Base-by-base conservation (phyloP, 1,140 invertebrate species). In the Drosophila kurseongensis region DNA sequence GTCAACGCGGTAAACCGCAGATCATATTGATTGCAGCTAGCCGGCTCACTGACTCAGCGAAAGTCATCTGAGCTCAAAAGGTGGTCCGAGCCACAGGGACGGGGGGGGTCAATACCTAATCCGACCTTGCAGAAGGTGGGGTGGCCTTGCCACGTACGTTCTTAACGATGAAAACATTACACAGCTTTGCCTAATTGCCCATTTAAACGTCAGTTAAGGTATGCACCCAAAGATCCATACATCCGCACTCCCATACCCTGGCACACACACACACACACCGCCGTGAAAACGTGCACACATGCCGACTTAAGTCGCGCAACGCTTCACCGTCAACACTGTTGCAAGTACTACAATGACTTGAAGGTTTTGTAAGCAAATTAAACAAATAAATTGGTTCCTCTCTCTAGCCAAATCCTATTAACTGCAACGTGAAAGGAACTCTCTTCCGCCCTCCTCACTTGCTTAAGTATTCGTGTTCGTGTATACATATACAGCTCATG, bases 381-480 rank as follows among this genome's bases (percentile, higher is more conserved):
- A 80, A 89, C 84, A 88, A 89, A 89, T 89, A 86, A 86, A 88
- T 86, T 80, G 72, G 83, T 86, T 80, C 63, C 84, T 62, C 65
- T 75, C 73, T 77, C 50, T 72, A 88, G 69, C 48, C 57, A 79
- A 83, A 89, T 89, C 80, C 84, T 77, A 80, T 88, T 88, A 89
- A 80, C 80, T 80, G 72, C 76, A 83, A 58, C 47, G 51, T 58
- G 45, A 69, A 77, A 75, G 55, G 60, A 67, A 75, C 54, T 40
- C 58, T 42, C 52, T 23, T 42, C 32, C 32, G 35, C 8, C 27
- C 13, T 35, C 16, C 48, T 38, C 29, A 14, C 29, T 2, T 42
- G 23, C 44, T 40, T 18, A 9, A 42, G 44, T 23, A 27, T 29
- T 16, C 27, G 12, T 23, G 35, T 29, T 16, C 27, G 12, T 12